Base-by-base conservation (phyloP, 2,113 vertebrate genomes). In the Xenopus laevis region DNA sequence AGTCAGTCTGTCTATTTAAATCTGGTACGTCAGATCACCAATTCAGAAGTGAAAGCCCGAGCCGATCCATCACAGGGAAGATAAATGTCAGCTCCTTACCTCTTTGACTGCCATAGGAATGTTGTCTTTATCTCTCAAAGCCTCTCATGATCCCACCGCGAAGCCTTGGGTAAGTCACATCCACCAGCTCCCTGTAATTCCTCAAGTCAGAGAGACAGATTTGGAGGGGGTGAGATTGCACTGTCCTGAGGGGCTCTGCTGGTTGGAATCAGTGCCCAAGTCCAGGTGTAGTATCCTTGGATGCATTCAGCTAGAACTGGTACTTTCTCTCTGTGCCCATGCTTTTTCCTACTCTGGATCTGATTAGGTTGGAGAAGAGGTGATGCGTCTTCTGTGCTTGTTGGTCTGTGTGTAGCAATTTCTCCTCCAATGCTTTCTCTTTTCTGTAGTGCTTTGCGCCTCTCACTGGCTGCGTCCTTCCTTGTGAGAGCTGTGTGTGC, bases 381-480 rank as follows among this genome's bases (percentile, higher is more conserved):
- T 69, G 73, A 76, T 76, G 66, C 59, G 69, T 66, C 73, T 76
- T 69, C 60, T 55, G 64, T 74, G 73, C 12, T 27, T 23, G 66
- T 59, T 75, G 72, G 21, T 69, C 44, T 76, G 65, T 76, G 73
- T 76, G 68, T 23, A 69, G 62, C 65, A 69, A 76, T 76, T 69
- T 46, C 47, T 69, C 73, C 50, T 76, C 58, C 73, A 69, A 68
- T 64, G 66, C 66, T 76, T 76, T 76, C 66, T 21, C 66, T 63
- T 68, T 68, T 75, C 72, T 68, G 72, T 75, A 27, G 52, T 52
- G 72, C 64, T 67, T 23, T 33, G 64, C 64, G 63, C 65, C 72
- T 61, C 72, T 74, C 72, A 75, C 72, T 76, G 73, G 73, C 66
- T 69, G 30, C 50, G 66, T 55, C 58, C 46, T 45, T 63, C n/a